Base-by-base conservation (phyloP, 2,888 invertebrate genomes). In the Philopedon plagiatum region DNA sequence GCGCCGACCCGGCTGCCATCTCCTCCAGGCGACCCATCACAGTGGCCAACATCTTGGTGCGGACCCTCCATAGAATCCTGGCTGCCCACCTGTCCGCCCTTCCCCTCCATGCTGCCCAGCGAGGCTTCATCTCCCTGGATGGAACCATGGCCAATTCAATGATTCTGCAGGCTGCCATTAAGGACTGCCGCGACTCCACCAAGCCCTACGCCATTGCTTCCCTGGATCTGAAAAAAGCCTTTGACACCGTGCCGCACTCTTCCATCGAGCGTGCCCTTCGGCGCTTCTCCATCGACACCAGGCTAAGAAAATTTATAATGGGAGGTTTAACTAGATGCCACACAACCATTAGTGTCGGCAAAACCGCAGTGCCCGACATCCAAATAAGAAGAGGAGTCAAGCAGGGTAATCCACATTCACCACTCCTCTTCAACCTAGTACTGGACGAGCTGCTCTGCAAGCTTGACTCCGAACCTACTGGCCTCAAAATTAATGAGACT, bases 381-480 rank as follows among this genome's bases (percentile, higher is more conserved):
- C 21, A 9, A 7, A 75, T 75, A 0, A 7, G 26, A 23, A 49
- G 82, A 21, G 84, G 85, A 0, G 85, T 86, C 2, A 80, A 83
- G 8, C 86, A 86, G 75, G 86, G 85, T 0, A 84, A 85, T 70
- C 84, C 84, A 0, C 73, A 86, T 11, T 83, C 83, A 11, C 79
- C 80, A 0, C 0, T 79, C 0, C 64, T 79, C 0, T 80, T 82
- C 29, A 80, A 80, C 26, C 13, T 80, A 9, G 66, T 71, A 0
- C 26, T 67, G 9, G 69, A 73, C 23, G 69, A 73, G 21, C 58
- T 67, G 0, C 29, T 74, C 39, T 46, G 57, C 13, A 8, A 18
- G 4, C 34, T 73, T 0, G 64, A 63, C 49, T 9, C 21, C 2
- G 3, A 15, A 1, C 63, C 58, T 3, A 44, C 46, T 2, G 73